Evolutionary conservation across 2,113 vertebrate genomes (phyloP).

Genomic region (Thalassarche chlororhynchos): DNA sequence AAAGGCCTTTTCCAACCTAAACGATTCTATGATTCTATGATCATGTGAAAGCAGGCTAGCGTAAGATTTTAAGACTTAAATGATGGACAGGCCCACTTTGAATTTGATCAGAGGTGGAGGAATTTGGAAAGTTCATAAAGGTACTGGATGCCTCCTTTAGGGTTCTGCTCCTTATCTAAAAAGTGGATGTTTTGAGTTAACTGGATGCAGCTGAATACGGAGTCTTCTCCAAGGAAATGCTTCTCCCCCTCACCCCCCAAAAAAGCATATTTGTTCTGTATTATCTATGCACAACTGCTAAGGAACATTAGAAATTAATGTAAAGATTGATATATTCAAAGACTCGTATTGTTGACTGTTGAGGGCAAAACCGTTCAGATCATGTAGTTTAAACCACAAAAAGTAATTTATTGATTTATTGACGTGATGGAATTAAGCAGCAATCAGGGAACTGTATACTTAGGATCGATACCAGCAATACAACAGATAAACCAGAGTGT

Average conservation of each 20-base stretch:
- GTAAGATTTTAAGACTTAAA: background rate
- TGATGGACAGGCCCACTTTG: background rate
- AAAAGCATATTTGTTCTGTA: background rate
- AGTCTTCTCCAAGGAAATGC: background rate
- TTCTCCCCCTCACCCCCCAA: fast-evolving
- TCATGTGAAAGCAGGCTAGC: background rate
- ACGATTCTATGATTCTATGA: too few species aligned
- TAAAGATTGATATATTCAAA: background rate
- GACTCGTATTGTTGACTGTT: background rate
- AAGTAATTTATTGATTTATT: background rate
- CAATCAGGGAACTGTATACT: background rate
- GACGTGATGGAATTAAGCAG: background rate
- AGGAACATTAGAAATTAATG: background rate
- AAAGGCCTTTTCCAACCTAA: too few species aligned
- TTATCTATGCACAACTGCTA: background rate
- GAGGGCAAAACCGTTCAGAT: background rate
- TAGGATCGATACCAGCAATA: background rate
- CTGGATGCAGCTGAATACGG: background rate
- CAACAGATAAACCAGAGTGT: background rate
- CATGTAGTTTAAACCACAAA: background rate
- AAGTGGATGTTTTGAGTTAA: background rate
- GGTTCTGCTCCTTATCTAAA: background rate
- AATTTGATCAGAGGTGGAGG: background rate
- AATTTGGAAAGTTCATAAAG: background rate
- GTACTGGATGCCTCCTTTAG: background rate